Evolutionary conservation across 2,113 vertebrate species (phyloP), one percentile per base, ranked within the genome.

Genomic region (Anser brachyrhynchus): DNA sequence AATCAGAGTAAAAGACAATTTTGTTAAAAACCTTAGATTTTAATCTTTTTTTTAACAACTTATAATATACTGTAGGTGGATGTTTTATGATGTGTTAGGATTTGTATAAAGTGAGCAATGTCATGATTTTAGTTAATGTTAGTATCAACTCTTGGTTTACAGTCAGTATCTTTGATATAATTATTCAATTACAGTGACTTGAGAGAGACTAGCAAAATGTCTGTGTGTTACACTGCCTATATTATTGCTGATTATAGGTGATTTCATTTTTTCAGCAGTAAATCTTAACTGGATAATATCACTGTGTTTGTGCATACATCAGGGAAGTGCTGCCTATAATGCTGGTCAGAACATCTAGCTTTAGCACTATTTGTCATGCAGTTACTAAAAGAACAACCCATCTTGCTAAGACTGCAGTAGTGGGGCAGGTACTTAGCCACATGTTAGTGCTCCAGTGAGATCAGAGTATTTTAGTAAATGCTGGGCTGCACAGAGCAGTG

Each of bases 1-100:
- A 96, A 97, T 90, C 69, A 76, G 54, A 87, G 28, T 74, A 92
- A 77, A 87, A 88, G 52, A 7, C 86, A 95, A 10, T 80, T 85
- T 74, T 83, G 46, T 71, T 66, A 77, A 77, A 51, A 35, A 16
- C 46, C 39, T 23, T 49, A 65, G 28, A n/a, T 72, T 80, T 86
- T 54, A 49, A 43, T 29, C 2, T 35, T 52, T 31, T 26, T 66
- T 54, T 73, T n/a, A 25, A 35, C 4, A 80, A 23, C 22, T 80
- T 59, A 84, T 57, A 79, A 72, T 3, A 29, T 64, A 62, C 18
- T 73, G 25, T 70, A 29, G 15, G 16, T 91, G 11, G 28, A 25
- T 37, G 19, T 88, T 93, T 83, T 46, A 37, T 61, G 23, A 62
- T 23, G 8, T 44, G 4, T 35, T 84, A 46, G n/a, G 9, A 14